Evolutionary conservation across 2,797 vertebrate genomes (phyloP), one percentile per base, ranked within the genome.

Genomic region (Phoeniculus purpureus): DNA sequence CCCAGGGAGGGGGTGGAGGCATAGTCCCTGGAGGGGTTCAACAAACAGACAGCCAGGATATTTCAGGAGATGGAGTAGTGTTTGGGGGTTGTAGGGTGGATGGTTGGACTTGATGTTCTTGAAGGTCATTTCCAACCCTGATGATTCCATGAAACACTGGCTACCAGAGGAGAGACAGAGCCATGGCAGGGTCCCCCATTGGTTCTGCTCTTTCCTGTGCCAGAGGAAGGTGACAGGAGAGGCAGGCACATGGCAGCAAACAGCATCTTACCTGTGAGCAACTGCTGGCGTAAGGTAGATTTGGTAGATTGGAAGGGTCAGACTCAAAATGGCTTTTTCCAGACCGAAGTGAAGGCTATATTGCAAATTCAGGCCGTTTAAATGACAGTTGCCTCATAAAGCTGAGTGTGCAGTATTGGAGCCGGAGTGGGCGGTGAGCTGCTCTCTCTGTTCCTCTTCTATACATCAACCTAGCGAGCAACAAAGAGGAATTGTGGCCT

Each of bases 361-460:
- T 2, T 56, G 77, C 29, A 76, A 26, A 85, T 14, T 43, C 15
- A 40, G 62, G 56, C 62, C 9, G 1, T 31, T 76, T 92, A 76
- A 92, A 37, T 48, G 56, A 22, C 45, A 89, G 60, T 60, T 73
- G 51, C 68, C 74, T 85, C 81, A 81, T 55, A 10, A 74, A 86
- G 89, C 80, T 60, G 61, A 56, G 81, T 0, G 0, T 71, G 80
- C 58, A 15, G 16, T 22, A 37, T 70, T 7, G 7, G 61, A 73
- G 60, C 43, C n/a, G 34, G 45, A 10, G 58, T 58, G 81, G 54
- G 75, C 54, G 58, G 45, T 82, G 54, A 37, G 9, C 55, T 82
- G 10, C 47, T 87, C 74, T 67, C 75, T 78, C 80, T 93, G 89
- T 95, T 95, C 90, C 90, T 86, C 94, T 94, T 93, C 77, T 80